Percentiles rank a stretch among this genome's conserved stretches.
These are phyloP conservation scores for Drosophila yooni DNA, from an alignment of 2,888 invertebrate genomes.

Conservation along the genomic window DNA sequence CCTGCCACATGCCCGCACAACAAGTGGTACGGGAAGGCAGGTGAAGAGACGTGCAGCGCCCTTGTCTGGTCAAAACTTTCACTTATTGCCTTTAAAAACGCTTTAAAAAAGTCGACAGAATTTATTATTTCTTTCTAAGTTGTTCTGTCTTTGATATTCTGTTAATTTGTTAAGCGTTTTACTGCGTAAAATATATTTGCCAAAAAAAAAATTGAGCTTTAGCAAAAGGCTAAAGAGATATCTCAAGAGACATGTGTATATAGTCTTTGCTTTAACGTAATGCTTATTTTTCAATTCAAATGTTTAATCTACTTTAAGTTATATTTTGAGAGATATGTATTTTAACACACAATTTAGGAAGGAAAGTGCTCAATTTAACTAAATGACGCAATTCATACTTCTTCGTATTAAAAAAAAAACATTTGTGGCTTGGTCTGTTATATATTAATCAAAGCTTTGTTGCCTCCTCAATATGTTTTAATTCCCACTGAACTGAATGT, in stretches of 20 bases:
- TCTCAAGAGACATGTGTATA: not conserved
- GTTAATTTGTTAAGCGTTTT: slow-evolving; percentile 31
- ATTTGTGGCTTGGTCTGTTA: not conserved
- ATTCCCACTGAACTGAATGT: slow-evolving; percentile 6
- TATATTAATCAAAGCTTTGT: not conserved
- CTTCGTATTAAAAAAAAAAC: too few species aligned
- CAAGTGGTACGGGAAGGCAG: not conserved
- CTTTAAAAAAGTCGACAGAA: slow-evolving; percentile 26
- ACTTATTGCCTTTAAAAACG: slow-evolving; percentile 27
- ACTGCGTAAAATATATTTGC: not conserved
- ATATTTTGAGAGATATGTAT: not conserved
- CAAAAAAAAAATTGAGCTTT: not conserved
- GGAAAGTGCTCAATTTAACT: not conserved
- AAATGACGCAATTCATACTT: not conserved
- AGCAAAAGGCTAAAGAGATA: not conserved
- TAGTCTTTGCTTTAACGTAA: not conserved
- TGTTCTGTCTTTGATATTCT: slow-evolving; percentile 6
- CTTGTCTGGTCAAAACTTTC: slow-evolving; percentile 38
- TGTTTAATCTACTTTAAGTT: not conserved
- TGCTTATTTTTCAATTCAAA: not conserved
- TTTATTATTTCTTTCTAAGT: slow-evolving; percentile 2
- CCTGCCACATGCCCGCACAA: slow-evolving; percentile 32
- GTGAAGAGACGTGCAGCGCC: not conserved
- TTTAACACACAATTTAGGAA: not conserved
- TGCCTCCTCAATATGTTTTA: not conserved